A percentile compares a stretch with the other conserved stretches of the same genome.
Conservation (phyloP, 1,140 invertebrate genomes). For the Chrysopa pallens region DNA sequence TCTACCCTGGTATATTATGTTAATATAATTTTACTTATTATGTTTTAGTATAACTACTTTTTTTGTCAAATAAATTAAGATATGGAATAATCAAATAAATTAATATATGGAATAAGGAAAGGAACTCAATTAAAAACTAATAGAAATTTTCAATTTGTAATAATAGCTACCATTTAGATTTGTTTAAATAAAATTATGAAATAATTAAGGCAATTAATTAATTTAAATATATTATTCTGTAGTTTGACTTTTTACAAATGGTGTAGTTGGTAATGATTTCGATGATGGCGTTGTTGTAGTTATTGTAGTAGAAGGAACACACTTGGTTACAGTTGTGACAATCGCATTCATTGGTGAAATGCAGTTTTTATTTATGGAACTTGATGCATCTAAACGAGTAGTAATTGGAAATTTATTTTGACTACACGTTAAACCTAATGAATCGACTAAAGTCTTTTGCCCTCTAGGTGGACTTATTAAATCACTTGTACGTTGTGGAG, state of each 20-base stretch:
- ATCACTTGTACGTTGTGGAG: conserved; percentile 1
- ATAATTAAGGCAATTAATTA: neutral
- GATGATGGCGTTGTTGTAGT: neutral
- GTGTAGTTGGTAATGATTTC: neutral
- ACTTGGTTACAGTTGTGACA: no score
- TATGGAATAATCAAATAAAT: no score
- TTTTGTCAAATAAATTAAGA: no score
- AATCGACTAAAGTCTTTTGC: conserved; percentile 15
- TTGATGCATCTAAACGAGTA: neutral
- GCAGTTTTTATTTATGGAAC: neutral
- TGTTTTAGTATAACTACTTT: no score
- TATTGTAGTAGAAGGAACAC: neutral
- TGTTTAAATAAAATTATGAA: conserved; percentile 1
- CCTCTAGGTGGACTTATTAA: conserved; percentile 2
- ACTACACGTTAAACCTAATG: conserved; percentile 17
- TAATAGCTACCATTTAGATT: conserved; percentile 23
- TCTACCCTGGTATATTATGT: no score
- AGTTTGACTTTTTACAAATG: neutral
- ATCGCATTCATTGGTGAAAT: no score
- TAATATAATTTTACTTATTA: no score
- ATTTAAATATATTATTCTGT: neutral
- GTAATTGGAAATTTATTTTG: conserved; percentile 23
- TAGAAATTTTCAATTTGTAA: no score
- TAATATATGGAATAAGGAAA: no score
- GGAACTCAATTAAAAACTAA: no score